Evolutionary conservation across 2,113 vertebrate species (phyloP).

Genomic region (Clarias batrachus): DNA sequence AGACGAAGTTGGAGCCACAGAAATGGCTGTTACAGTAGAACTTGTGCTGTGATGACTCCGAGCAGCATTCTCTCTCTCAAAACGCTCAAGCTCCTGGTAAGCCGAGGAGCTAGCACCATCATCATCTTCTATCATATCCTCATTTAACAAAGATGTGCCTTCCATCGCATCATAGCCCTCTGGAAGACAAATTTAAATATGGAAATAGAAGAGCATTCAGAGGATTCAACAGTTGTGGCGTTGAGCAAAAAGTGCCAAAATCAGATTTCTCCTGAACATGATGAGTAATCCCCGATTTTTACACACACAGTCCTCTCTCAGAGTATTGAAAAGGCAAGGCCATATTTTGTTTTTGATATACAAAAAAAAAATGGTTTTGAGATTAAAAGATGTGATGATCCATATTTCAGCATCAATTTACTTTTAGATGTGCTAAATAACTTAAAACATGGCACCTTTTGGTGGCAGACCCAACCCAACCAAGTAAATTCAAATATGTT

Average conservation of each 20-base stretch:
- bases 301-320: neutral
- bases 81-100: slow-evolving; percentile 75
- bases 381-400: neutral
- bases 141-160: slow-evolving; percentile 77
- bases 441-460: neutral
- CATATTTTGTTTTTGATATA: neutral
- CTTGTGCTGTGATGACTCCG: slow-evolving; percentile 81
- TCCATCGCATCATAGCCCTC: slow-evolving; percentile 81
- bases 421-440: neutral
- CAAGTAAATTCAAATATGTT: neutral
- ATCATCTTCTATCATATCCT: slow-evolving; percentile 80
- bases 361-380: neutral
- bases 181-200: slow-evolving; percentile 78
- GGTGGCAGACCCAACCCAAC: neutral
- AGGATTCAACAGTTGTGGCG: slow-evolving; percentile 73
- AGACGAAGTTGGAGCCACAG: slow-evolving; percentile 69
- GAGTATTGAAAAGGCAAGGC: neutral
- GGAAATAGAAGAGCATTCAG: slow-evolving; percentile 72
- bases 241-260: slow-evolving; percentile 52
- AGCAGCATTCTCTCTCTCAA: slow-evolving; percentile 74
- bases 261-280: slow-evolving; percentile 1
- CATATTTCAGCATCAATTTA: neutral
- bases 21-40: slow-evolving; percentile 79
- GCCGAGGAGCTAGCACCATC: slow-evolving; percentile 78
- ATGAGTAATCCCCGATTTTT: neutral